A percentile compares a stretch with the other conserved stretches of the same genome.
Conservation (phyloP, 2,797 vertebrate species). For the Chaenodraco wilsoni region DNA sequence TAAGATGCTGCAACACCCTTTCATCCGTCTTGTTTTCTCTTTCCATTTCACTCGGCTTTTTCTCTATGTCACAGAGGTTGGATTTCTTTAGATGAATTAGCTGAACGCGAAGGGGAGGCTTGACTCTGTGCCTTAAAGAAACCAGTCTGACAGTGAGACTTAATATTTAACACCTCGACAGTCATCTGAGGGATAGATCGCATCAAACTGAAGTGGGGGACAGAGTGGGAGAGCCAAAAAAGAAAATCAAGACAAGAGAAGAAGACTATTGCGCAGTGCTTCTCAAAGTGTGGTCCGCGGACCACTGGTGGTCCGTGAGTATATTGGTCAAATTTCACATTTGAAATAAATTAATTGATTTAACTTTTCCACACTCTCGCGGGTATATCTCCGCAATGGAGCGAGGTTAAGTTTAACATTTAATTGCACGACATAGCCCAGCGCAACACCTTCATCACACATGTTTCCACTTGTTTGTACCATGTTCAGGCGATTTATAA, state of each 20-base stretch:
- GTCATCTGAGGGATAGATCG: conserved; percentile 31
- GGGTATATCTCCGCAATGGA: too few species aligned
- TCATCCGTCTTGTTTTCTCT: conserved; percentile 52
- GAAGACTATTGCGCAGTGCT: background rate
- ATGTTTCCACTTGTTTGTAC: too few species aligned
- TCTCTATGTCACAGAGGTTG: conserved; percentile 32
- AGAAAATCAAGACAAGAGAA: conserved; percentile 10
- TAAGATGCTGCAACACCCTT: conserved; percentile 46
- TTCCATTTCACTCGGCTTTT: conserved; percentile 27
- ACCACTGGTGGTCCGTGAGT: too few species aligned
- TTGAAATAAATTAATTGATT: too few species aligned
- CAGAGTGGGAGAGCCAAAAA: background rate
- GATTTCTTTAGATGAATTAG: conserved; percentile 28
- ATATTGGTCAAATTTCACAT: too few species aligned
- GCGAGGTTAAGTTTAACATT: too few species aligned
- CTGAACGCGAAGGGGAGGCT: conserved; percentile 10
- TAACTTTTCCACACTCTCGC: too few species aligned
- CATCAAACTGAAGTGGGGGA: conserved; percentile 27
- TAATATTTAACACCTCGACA: conserved; percentile 48
- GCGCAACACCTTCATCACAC: too few species aligned
- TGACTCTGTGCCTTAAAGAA: conserved; percentile 18
- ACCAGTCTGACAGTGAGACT: conserved; percentile 37
- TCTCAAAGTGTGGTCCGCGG: too few species aligned
- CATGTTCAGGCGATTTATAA: too few species aligned
- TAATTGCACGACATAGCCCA: too few species aligned